These are phyloP conservation scores for Cyprinus carpio DNA, from an alignment of 2,113 vertebrate species.

Conservation along the genomic window DNA sequence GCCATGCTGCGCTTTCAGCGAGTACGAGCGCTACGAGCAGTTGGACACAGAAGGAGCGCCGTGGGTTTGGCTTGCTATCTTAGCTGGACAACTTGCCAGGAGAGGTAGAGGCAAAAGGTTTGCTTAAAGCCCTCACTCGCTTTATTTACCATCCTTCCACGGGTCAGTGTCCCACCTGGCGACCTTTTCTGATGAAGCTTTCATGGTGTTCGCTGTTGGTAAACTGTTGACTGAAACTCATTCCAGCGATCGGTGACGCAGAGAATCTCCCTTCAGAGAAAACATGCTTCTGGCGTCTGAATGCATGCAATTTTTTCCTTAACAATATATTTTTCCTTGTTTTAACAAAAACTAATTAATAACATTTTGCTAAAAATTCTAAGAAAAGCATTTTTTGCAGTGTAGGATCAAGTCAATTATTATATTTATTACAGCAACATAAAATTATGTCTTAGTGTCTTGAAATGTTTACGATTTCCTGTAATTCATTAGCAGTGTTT, in stretches of 20 bases:
- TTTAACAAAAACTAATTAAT: too few relatives aligned
- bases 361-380: too few relatives aligned
- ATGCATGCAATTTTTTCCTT: too few relatives aligned
- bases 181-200: not conserved
- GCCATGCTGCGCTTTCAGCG: conserved; percentile 86
- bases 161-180: not conserved
- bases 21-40: conserved; percentile 82
- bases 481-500: too few relatives aligned
- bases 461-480: too few relatives aligned
- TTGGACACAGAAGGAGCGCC: conserved; percentile 86
- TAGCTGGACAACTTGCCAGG: conserved; percentile 82
- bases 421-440: too few relatives aligned
- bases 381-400: too few relatives aligned
- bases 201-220: too few relatives aligned
- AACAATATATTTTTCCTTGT: too few relatives aligned
- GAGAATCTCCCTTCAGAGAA: not conserved
- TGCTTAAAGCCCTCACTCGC: conserved; percentile 58
- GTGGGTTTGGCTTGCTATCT: conserved; percentile 84
- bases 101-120: conserved; percentile 87
- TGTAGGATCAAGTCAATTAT: too few relatives aligned
- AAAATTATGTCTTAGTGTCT: too few relatives aligned
- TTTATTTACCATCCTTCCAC: not conserved
- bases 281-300: not conserved
- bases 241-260: too few relatives aligned
- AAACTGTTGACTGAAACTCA: not conserved